Base-by-base conservation (phyloP, 2,888 invertebrate genomes). In the Mellilla xanthometata region DNA sequence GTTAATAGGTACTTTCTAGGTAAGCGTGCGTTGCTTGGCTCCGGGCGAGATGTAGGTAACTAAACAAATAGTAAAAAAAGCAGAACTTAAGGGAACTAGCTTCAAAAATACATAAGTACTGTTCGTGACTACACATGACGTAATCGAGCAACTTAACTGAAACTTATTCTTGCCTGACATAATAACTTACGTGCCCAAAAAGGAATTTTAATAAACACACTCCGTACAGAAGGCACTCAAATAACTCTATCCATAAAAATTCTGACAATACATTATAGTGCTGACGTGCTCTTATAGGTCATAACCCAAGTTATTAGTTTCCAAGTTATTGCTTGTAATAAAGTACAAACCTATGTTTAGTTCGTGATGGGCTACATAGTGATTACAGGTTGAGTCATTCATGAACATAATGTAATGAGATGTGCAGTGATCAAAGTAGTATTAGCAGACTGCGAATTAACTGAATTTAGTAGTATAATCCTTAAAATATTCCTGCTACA, bases 181-280 rank as follows among this genome's bases (percentile, higher is more conserved):
- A 27, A 40, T 38, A 44, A 13, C 23, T 19, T 22, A 27, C 39
- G 30, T 45, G n/a, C 39, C 34, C n/a, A 9, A 13, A 30, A 12
- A 35, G 35, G 39, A 45, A 45, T 45, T 39, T 45, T 45, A 45
- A 45, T 45, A 45, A 45, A 30, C 28, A 11, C 26, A 27, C 9
- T 19, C 29, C 29, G 11, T 9, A 11, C 11, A 10, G 12, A 33
- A 45, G 45, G 30, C 39, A 39, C 46, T 46, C 4, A 23, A 35
- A 40, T 31, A 40, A 12, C 35, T 11, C 27, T 12, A 35, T 28
- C 35, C 40, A 46, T 46, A 47, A 47, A 38, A 31, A 47, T 46
- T 47, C 47, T 41, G 41, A 23, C 40, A 35, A 34, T 40, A 35
- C 23, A 32, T 46, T 40, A 46, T 46, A 35, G 32, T 41, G 11